Base-by-base conservation (phyloP, 1,140 invertebrate species). In the Bombyx mandarina region DNA sequence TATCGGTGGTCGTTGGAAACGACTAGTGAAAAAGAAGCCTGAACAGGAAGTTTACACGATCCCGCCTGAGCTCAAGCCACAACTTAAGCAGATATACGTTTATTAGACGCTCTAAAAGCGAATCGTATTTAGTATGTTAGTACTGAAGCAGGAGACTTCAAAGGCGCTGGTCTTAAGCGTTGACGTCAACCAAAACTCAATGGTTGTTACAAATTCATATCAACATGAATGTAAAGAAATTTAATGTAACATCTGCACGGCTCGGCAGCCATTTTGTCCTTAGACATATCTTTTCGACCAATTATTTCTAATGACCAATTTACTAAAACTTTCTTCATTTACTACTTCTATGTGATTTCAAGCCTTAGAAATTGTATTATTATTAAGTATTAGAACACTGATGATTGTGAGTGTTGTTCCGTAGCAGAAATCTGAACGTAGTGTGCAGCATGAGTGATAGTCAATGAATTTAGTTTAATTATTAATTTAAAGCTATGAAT, bases 31-130 rank as follows among this genome's bases (percentile, higher is more conserved):
- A 75, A 93, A 92, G 90, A 95, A 95, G 88, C 90, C 93, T 44
- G 91, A 92, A 68, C 91, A 92, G 76, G 93, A 95, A 73, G 91
- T 93, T 57, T 94, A 94, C 89, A 93, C 93, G 71, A 94, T 96
- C 89, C 94, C 95, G 57, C 93, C 94, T 43, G 94, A 96, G 87
- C 89, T 95, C 60, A 94, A 94, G 83, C 94, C 94, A 65, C 95
- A 96, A 87, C 90, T 96, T 47, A 96, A 96, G 86, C 93, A 94
- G 75, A 96, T 96, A 71, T 96, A 96, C 84, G 95, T 96, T 67
- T 96, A 96, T 88, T 96, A 60, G 18, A 55, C 50, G 63, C 57
- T 63, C 64, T 58, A 54, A 35, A 51, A 64, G 62, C 57, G 56
- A 66, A 52, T 26, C 35, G 18, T 42, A 42, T 42, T 60, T 67